These are phyloP conservation scores for Ophthalmolycus amberensis DNA, from an alignment of 2,113 vertebrate genomes.

Conservation along the genomic window DNA sequence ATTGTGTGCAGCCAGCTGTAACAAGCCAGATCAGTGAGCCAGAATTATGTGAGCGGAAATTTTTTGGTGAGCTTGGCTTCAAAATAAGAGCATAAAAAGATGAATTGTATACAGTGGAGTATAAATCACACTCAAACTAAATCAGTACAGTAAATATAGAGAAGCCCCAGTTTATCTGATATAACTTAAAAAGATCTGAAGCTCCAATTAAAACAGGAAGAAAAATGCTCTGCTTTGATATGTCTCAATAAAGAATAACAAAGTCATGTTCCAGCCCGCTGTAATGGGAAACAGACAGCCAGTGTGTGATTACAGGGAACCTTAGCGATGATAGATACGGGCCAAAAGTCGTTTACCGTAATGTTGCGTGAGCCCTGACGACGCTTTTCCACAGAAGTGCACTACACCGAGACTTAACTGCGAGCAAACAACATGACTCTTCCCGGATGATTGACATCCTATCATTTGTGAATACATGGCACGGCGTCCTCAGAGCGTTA, in stretches of 20 bases:
- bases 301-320: conserved; percentile 72
- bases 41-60: conserved; percentile 22
- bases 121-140: not conserved
- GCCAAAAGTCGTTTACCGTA: conserved; percentile 70
- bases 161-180: not conserved
- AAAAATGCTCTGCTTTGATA: conserved; percentile 61
- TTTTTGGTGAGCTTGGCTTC: conserved; percentile 8
- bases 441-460: conserved; percentile 62
- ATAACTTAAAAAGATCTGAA: not conserved
- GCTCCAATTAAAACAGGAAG: conserved; percentile 37
- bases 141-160: not conserved
- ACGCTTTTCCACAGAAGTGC: conserved; percentile 54
- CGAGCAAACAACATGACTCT: conserved; percentile 45
- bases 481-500: not conserved
- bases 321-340: conserved; percentile 35
- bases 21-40: conserved; percentile 39
- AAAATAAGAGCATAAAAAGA: not conserved
- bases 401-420: conserved; percentile 21
- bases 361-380: conserved; percentile 57
- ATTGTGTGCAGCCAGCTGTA: conserved; percentile 69
- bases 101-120: not conserved
- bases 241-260: conserved; percentile 54
- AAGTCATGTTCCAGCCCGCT: conserved; percentile 62
- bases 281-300: conserved; percentile 66
- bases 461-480: conserved; percentile 22